Conservation (phyloP, 1,140 invertebrate genomes). For the Drosophila kanapiae region DNA sequence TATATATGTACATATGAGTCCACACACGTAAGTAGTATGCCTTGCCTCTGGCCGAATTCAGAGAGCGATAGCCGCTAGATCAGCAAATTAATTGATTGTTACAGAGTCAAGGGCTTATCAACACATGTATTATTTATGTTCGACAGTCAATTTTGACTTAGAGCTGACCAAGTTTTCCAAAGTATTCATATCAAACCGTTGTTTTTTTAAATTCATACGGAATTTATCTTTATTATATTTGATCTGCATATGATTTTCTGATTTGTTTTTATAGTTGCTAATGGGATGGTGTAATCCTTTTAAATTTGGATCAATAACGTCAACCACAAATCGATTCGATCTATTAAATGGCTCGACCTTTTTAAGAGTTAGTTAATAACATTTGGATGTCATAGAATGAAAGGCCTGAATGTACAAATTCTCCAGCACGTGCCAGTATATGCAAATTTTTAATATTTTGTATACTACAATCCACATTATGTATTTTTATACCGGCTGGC, state of each 20-base stretch:
- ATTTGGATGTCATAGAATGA: background rate
- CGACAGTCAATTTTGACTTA: background rate
- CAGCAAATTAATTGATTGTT: background rate
- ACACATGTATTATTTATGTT: background rate
- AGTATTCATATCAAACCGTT: background rate
- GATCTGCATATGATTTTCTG: background rate
- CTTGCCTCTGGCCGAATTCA: background rate
- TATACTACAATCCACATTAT: background rate
- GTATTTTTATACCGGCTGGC: conserved; percentile 5
- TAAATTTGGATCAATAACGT: background rate
- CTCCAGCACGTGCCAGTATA: no score
- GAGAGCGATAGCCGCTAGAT: background rate
- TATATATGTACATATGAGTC: background rate
- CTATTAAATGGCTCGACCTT: background rate
- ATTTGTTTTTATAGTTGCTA: background rate
- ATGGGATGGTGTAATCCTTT: background rate
- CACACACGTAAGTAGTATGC: background rate
- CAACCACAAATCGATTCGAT: background rate
- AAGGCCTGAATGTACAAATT: background rate
- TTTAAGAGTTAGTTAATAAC: background rate
- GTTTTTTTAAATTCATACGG: background rate
- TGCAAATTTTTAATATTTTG: background rate
- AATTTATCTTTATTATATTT: background rate
- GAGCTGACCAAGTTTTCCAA: background rate
- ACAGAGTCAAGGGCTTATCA: background rate